Conservation (phyloP, 2,113 vertebrate genomes). For the Mungos mungo region DNA sequence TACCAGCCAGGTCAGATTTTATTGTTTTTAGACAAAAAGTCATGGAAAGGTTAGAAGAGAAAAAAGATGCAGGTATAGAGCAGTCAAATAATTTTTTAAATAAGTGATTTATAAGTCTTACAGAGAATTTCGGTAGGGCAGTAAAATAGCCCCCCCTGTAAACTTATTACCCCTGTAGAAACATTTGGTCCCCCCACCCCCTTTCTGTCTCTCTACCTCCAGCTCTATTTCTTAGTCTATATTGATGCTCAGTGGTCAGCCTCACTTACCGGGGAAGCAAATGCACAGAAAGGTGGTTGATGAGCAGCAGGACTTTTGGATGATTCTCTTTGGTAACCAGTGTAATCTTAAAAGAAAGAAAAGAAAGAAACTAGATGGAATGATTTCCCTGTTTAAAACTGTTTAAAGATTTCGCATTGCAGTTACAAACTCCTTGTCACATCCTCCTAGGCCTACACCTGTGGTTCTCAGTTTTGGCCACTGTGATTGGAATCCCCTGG, state of each 20-base stretch:
- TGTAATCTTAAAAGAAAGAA: not conserved
- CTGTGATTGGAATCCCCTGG: not conserved
- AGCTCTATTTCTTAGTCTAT: not conserved
- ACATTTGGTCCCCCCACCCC: not conserved
- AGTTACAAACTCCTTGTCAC: no score
- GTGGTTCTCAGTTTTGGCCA: no score
- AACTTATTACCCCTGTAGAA: not conserved
- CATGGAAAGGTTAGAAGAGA: not conserved
- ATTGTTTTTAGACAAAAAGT: not conserved
- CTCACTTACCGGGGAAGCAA: not conserved
- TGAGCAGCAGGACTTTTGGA: not conserved
- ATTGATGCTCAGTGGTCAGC: not conserved
- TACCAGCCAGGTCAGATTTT: not conserved
- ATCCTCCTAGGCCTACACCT: no score
- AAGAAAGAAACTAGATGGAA: no score
- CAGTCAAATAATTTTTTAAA: not conserved
- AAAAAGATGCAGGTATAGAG: not conserved
- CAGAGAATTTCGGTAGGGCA: not conserved
- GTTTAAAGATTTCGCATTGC: no score
- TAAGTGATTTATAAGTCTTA: not conserved
- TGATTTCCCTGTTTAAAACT: no score
- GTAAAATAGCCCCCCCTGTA: not conserved
- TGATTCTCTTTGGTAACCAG: not conserved
- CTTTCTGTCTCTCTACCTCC: not conserved
- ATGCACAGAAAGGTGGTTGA: not conserved